Percentiles rank a stretch among this genome's conserved stretches.
These are phyloP conservation scores for Isoperla grammatica DNA, from an alignment of 2,888 invertebrate genomes.

Conservation along the genomic window DNA sequence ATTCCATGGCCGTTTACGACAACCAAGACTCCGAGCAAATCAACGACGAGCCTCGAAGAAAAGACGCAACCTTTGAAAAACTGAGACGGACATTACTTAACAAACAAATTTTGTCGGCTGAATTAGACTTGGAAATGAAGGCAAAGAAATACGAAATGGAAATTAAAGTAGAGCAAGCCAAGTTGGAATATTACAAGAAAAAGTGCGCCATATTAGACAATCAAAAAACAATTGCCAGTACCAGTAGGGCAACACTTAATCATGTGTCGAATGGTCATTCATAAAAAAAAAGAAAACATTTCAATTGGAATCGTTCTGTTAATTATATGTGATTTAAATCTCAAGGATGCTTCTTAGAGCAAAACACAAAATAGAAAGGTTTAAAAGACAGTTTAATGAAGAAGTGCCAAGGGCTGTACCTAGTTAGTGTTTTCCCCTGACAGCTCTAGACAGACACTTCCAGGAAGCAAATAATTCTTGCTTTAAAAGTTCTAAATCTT, in stretches of 20 bases:
- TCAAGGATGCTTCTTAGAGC: no score
- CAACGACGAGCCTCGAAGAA: constrained; percentile 17
- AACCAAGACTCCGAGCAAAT: background rate
- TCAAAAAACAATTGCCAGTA: no score
- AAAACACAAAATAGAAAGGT: no score
- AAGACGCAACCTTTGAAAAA: constrained; percentile 11
- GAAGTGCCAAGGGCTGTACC: no score
- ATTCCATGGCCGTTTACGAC: background rate
- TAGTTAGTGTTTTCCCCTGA: no score
- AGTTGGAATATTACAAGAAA: constrained; percentile 24
- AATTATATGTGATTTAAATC: constrained; percentile 4
- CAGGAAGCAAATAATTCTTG: no score
- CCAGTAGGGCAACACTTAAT: no score
- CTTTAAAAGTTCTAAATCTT: no score
- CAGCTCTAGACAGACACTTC: no score
- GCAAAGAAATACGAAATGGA: constrained; percentile 24
- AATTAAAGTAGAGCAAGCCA: constrained; percentile 25
- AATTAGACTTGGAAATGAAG: constrained; percentile 25
- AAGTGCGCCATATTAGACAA: constrained; percentile 19
- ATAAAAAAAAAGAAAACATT: background rate
- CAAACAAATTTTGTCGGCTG: constrained; percentile 22
- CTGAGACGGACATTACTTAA: constrained; percentile 17
- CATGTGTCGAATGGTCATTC: background rate
- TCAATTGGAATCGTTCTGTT: background rate
- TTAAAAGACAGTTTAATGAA: no score